Conservation (phyloP, 2,797 vertebrate genomes). For the Triplophysa yarkandensis region DNA sequence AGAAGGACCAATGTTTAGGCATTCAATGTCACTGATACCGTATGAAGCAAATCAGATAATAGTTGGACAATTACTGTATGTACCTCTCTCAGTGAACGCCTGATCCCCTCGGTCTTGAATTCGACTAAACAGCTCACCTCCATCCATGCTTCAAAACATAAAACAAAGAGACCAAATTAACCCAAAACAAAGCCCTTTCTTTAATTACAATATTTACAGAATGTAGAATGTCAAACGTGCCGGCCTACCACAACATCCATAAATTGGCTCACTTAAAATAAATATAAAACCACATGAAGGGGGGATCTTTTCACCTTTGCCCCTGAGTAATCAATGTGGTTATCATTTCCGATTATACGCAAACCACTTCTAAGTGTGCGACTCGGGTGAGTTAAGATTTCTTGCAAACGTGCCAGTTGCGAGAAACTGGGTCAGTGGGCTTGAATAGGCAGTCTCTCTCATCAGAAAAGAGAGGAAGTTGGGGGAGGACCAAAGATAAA, state of each 20-base stretch:
- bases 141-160: conserved; percentile 86
- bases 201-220: background rate
- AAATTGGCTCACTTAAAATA: background rate
- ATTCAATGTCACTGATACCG: background rate
- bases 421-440: conserved; percentile 39
- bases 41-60: background rate
- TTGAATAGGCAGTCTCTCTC: conserved; percentile 1
- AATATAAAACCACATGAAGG: conserved; percentile 27
- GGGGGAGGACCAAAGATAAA: background rate
- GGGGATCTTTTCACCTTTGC: conserved; percentile 5
- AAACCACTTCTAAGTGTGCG: conserved; percentile 35
- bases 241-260: background rate
- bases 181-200: background rate
- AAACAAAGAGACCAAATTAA: background rate
- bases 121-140: conserved; percentile 94
- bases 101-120: conserved; percentile 98
- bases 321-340: conserved; percentile 41
- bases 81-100: conserved; percentile 97
- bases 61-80: background rate
- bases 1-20: background rate
- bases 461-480: conserved; percentile 17
- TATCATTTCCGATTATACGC: conserved; percentile 31
- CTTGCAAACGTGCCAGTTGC: conserved; percentile 54
- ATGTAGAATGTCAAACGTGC: background rate
- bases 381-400: conserved; percentile 49